Base-by-base conservation (phyloP, 2,888 invertebrate genomes). In the Steromphala cineraria region DNA sequence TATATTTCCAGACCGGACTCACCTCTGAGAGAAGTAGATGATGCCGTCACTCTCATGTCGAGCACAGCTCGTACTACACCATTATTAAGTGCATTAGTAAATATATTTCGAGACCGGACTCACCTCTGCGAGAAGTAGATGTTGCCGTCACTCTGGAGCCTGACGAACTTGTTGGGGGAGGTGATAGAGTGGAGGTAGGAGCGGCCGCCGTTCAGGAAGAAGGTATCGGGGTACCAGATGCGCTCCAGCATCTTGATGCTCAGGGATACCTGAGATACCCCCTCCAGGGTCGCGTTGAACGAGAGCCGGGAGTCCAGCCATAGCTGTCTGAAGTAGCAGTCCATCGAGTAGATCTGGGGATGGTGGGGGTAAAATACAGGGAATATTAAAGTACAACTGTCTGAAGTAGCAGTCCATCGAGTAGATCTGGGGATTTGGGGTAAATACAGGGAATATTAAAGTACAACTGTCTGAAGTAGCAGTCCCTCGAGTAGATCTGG, bases 151-250 rank as follows among this genome's bases (percentile, higher is more conserved):
- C 97, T 96, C 89, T 96, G 96, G 87, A 98, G 96, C 85, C 98
- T 94, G 53, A 99, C 94, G 87, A 99, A 94, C 94, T 98, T 98
- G 94, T 98, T 98, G 0, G 98, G 98, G 17, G 97, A 97, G 0
- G 98, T 98, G 87, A 98, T 98, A 40, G 97, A 98, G 94, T 98
- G 98, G 62, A 98, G 96, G 91, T 98, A 98, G 15, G 98, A 98
- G 88, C 97, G 96, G 92, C 98, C 97, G 28, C 98, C 98, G 93
- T 98, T 98, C 94, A 97, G 97, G 94, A 98, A 97, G 83, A 90
- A 89, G n/a, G 92, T 92, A 82, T 92, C 92, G 7, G 92, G 92
- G 53, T 90, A 89, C 92, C 92, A 92, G 46, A 92, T 86, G 21
- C 88, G 81, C 67, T 92, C 90, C 81, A 92, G 87, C 83, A 92